Evolutionary conservation across 2,888 invertebrate genomes (phyloP).

Genomic region (Cosmia trapezina): DNA sequence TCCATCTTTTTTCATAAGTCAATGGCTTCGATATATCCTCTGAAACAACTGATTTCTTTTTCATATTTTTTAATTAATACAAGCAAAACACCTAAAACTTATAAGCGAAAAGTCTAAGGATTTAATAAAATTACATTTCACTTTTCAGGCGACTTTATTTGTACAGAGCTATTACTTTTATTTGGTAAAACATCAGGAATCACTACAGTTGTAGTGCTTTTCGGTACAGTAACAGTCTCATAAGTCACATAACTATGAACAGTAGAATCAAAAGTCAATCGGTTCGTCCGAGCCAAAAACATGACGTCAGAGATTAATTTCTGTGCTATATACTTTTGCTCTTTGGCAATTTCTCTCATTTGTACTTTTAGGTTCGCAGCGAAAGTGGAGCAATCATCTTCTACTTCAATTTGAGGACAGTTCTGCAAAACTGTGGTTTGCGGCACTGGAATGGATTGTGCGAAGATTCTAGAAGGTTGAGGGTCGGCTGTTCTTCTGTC

Average conservation of each 20-base stretch:
- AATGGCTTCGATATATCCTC: no score
- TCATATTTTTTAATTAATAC: neutral
- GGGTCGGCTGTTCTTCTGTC: neutral
- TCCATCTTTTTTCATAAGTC: no score
- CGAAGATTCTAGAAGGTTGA: slow-evolving; percentile 31
- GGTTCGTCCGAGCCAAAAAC: slow-evolving; percentile 46
- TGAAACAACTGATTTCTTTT: no score
- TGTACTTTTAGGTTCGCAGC: slow-evolving; percentile 47
- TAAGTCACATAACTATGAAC: slow-evolving; percentile 4
- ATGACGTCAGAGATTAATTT: slow-evolving; percentile 55
- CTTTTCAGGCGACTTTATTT: slow-evolving; percentile 7
- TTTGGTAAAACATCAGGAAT: slow-evolving; percentile 23
- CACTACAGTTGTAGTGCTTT: neutral
- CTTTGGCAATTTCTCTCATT: slow-evolving; percentile 40
- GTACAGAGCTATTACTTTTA: slow-evolving; percentile 8
- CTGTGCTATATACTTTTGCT: slow-evolving; percentile 51
- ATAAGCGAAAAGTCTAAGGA: neutral
- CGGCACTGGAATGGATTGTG: slow-evolving; percentile 29
- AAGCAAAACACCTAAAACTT: neutral
- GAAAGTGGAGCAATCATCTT: slow-evolving; percentile 52
- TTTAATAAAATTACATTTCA: neutral
- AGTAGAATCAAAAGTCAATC: slow-evolving; percentile 42
- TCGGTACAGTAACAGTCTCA: neutral
- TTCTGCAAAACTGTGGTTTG: slow-evolving; percentile 22
- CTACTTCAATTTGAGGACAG: slow-evolving; percentile 18